These are phyloP conservation scores for Dynastes tityus DNA, from an alignment of 2,888 invertebrate species.

Conservation along the genomic window DNA sequence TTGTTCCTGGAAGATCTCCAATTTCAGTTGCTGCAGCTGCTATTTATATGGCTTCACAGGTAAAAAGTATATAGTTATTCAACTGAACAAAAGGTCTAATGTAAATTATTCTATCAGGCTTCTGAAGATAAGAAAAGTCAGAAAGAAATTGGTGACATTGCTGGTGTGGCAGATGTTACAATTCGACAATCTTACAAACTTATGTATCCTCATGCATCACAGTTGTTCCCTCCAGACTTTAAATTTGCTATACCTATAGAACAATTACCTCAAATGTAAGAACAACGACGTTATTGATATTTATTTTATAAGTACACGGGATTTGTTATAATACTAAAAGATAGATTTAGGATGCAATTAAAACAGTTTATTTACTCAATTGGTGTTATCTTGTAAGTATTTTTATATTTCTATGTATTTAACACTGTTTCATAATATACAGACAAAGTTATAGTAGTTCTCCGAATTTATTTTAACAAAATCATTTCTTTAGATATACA, in stretches of 20 bases:
- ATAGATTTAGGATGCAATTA: conserved; percentile 19
- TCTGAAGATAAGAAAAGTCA: conserved; percentile 95
- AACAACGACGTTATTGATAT: conserved; percentile 22
- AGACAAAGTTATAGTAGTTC: conserved; percentile 6
- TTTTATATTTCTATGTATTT: conserved; percentile 49
- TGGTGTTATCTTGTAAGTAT: conserved; percentile 42
- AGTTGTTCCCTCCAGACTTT: conserved; percentile 97
- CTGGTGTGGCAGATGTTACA: conserved; percentile 98
- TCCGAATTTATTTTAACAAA: background rate
- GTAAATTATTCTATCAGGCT: conserved; percentile 72
- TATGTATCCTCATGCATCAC: conserved; percentile 94
- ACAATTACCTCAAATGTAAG: conserved; percentile 88
- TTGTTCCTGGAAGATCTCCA: conserved; percentile 97
- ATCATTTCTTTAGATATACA: too few species aligned
- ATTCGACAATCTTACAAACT: conserved; percentile 97
- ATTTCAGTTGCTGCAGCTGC: conserved; percentile 99
- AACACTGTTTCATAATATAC: conserved; percentile 29
- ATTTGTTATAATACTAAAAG: conserved; percentile 32
- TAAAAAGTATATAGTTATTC: conserved; percentile 57
- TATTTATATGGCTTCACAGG: conserved; percentile 99
- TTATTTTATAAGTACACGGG: conserved; percentile 39
- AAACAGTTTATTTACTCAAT: conserved; percentile 13
- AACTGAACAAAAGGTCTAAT: background rate
- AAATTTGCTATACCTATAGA: conserved; percentile 96
- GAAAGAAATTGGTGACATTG: conserved; percentile 98